Evolutionary conservation across 2,888 invertebrate species (phyloP), one percentile per base, ranked within the genome.

Genomic region (Megamerina dolium): DNA sequence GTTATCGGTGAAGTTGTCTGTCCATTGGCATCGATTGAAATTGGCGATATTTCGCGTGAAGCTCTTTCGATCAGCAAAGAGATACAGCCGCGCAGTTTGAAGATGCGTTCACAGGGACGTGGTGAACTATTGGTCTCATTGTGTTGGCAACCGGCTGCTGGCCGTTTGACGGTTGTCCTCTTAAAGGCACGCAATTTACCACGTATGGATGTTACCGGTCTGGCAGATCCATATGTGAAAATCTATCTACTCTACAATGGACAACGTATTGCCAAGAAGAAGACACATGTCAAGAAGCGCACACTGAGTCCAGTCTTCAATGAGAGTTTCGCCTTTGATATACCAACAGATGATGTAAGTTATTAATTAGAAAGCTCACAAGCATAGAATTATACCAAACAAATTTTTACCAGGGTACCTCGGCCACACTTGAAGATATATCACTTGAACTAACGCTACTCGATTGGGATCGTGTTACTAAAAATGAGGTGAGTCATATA

Each of bases 281-380:
- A 97, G 78, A 97, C 97, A 0, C 96, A 96, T 71, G 95, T 97
- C 37, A 96, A 96, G 80, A 97, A 95, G 73, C 82, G 95, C 43
- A 97, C 97, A 2, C 77, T 95, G 58, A 94, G 93, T 75, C 99
- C 97, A 1, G 95, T 99, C 43, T 99, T 95, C 78, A 99, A 99
- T 76, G 97, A 99, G 74, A 94, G 94, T 41, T 96, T 99, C 74
- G 90, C 94, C 41, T 97, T 97, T 70, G 96, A 97, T 62, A 89
- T 97, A 54, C 95, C 93, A 14, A 82, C 85, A 37, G 80, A 75
- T 66, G 76, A 74, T 85, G 71, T 71, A 44, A 49, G 59, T 46
- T 3, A 18, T 23, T 6, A 23, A 23, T 23, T 23, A 8, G 8
- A 23, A 8, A 23, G 10, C 23, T 23, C 10, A n/a, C 23, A 23